Evolutionary conservation across 2,888 invertebrate genomes (phyloP), one percentile per base, ranked within the genome.

Genomic region (Eristalinus aeneus): DNA sequence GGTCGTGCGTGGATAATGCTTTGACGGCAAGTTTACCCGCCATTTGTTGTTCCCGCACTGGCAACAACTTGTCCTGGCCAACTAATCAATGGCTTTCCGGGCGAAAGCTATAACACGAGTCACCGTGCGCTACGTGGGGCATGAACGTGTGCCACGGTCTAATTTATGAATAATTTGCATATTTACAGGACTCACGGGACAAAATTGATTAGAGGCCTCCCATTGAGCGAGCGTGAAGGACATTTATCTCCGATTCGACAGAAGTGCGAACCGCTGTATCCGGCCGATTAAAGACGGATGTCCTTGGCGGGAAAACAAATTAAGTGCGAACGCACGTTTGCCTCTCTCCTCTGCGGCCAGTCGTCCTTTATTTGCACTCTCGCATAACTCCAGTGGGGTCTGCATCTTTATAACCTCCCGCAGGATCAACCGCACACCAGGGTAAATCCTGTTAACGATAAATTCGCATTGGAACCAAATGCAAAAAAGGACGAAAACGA

Each of bases 261-360:
- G 31, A 23, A 54, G 61, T 58, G 46, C 63, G 72, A 54, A 32
- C 54, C 16, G 22, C 60, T 27, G 34, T 58, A 68, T 72, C 46
- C 61, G 63, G n/a, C 32, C 61, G 73, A 78, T 75, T 81, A 60
- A 36, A 53, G 22, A 22, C 58, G 67, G 39, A 79, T 39, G 39
- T 85, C 72, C 71, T 85, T 85, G 80, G 36, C 46, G 58, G 27
- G 64, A 79, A 46, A 46, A 68, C 58, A 76, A 79, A 84, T 84
- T 84, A 84, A 75, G 79, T 84, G 84, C 75, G 75, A 84, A 72
- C 71, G 65, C 75, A 84, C 75, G 84, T 84, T 79, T 27, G 27
- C 5, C 27, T 27, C 27, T 27, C 27, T 5, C 75, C 72, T 56
- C 54, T 77, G 72, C 63, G 72, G 54, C 53, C 63, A 68, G 32